phyloP scores from a whole-genome alignment of 2,888 invertebrate genomes.

The Actias luna region DNA sequence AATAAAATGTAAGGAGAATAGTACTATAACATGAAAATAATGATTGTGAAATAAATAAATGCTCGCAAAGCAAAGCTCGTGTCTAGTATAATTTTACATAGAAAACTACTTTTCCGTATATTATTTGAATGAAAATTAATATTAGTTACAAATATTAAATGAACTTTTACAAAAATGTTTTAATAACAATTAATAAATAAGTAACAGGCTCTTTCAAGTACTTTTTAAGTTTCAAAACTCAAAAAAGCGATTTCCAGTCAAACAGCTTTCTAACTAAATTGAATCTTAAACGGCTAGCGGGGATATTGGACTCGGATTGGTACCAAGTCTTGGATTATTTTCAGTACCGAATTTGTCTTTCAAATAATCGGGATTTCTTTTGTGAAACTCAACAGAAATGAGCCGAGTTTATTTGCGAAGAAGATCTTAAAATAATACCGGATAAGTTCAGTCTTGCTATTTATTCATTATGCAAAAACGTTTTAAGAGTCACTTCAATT shows the following conservation, averaged over 20 bases:
- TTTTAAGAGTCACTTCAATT: background rate
- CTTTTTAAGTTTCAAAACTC: conserved; percentile 35
- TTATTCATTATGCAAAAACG: background rate
- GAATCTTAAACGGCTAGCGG: conserved; percentile 34
- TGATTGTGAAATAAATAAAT: no score
- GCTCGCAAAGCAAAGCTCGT: no score
- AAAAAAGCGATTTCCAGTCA: conserved; percentile 41
- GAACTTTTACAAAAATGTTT: background rate
- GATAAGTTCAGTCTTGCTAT: background rate
- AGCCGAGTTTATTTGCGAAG: background rate
- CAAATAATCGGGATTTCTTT: conserved; percentile 22
- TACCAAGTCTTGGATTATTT: conserved; percentile 22
- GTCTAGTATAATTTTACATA: no score
- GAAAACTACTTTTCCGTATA: no score
- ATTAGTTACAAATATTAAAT: background rate
- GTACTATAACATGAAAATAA: no score
- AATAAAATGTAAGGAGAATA: no score
- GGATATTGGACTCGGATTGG: conserved; percentile 38
- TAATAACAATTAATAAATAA: background rate
- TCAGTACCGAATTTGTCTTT: conserved; percentile 24
- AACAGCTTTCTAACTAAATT: conserved; percentile 41
- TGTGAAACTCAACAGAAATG: conserved; percentile 14
- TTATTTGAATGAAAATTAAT: background rate
- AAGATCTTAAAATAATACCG: background rate
- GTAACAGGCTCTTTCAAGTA: background rate